These are phyloP conservation scores for Pempheris klunzingeri DNA, from an alignment of 2,797 vertebrate genomes.

Conservation along the genomic window DNA sequence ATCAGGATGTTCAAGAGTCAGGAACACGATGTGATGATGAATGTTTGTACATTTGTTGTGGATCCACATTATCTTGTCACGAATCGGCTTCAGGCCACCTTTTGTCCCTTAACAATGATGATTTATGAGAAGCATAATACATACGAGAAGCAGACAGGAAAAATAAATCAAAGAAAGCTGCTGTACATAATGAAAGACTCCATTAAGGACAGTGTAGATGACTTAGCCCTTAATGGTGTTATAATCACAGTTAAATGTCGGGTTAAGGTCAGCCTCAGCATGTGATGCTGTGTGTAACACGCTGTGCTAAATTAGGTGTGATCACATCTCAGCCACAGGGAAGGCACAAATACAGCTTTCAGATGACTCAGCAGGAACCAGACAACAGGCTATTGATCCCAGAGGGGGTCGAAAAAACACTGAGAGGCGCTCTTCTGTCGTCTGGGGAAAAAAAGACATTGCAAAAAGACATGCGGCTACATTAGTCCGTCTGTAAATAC, in stretches of 20 bases:
- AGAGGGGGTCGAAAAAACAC: constrained; percentile 29
- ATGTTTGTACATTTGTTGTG: background rate
- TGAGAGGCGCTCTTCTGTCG: background rate
- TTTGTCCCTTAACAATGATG: background rate
- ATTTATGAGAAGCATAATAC: background rate
- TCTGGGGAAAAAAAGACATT: background rate
- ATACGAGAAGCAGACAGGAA: background rate
- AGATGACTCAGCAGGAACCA: constrained; percentile 66
- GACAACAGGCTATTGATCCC: constrained; percentile 53
- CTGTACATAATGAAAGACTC: background rate
- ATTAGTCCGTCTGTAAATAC: background rate
- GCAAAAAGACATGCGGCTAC: background rate
- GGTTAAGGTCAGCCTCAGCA: constrained; percentile 45
- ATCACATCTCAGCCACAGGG: constrained; percentile 63
- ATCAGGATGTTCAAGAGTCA: accelerated
- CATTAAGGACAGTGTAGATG: background rate
- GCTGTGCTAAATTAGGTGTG: constrained; percentile 52
- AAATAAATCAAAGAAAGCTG: background rate
- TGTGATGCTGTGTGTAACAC: constrained; percentile 62
- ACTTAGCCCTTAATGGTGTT: background rate
- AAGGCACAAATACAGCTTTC: constrained; percentile 46
- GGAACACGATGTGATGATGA: background rate
- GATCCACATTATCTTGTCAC: background rate
- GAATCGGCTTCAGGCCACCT: constrained; percentile 81
- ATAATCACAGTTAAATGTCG: constrained; percentile 9